phyloP scores from a whole-genome alignment of 1,140 invertebrate species.

The Potamilus streckersoni region DNA sequence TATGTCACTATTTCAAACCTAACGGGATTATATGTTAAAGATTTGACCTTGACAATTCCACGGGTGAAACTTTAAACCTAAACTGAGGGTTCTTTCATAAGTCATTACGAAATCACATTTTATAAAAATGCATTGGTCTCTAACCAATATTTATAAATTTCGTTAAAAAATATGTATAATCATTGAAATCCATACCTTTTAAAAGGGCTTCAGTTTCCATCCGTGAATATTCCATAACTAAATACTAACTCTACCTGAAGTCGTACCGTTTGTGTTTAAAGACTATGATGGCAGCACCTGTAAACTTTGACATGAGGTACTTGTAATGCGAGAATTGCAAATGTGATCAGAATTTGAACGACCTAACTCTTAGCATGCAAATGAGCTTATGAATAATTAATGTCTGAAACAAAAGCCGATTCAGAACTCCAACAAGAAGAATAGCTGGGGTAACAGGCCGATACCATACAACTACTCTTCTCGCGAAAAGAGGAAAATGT shows the following conservation, averaged over 20 bases:
- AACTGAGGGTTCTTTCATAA: slow-evolving; percentile 1
- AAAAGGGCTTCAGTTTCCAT: slow-evolving; percentile 46
- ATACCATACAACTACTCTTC: background rate
- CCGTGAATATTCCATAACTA: slow-evolving; percentile 41
- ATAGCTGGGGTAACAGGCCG: slow-evolving; percentile 3
- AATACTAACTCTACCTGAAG: slow-evolving; percentile 23
- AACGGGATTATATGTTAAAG: background rate
- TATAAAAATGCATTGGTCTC: background rate
- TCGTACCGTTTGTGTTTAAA: slow-evolving; percentile 25
- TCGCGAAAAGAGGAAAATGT: background rate
- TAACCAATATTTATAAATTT: background rate
- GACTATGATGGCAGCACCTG: slow-evolving; percentile 15
- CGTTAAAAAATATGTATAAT: background rate
- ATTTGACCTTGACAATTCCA: slow-evolving; percentile 1
- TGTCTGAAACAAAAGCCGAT: slow-evolving; percentile 31
- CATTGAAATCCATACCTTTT: slow-evolving; percentile 38
- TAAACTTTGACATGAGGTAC: slow-evolving; percentile 19
- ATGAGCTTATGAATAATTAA: slow-evolving; percentile 36
- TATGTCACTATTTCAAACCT: background rate
- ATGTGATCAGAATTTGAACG: slow-evolving; percentile 23
- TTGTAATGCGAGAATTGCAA: slow-evolving; percentile 16
- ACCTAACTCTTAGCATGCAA: slow-evolving; percentile 34
- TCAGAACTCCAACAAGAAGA: background rate
- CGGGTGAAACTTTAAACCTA: background rate
- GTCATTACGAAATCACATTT: slow-evolving; percentile 5